These are phyloP conservation scores for Ditylenchus weischeri DNA, from an alignment of 2,888 invertebrate genomes.

Conservation along the genomic window DNA sequence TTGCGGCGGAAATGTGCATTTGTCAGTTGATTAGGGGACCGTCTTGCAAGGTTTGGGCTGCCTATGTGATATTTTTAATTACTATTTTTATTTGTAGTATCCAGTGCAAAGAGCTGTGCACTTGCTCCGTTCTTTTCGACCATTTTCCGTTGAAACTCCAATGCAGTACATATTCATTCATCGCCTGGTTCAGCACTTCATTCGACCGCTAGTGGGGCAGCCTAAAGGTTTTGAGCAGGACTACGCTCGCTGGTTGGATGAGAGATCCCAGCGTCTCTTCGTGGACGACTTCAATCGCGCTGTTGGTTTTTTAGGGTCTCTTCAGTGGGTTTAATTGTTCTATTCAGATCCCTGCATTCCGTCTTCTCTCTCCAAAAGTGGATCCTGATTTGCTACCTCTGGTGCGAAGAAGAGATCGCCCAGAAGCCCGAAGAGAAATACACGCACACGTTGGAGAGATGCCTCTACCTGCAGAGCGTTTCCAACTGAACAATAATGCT, in stretches of 20 bases:
- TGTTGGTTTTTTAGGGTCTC: constrained; percentile 23
- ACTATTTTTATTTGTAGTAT: constrained; percentile 41
- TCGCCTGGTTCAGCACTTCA: constrained; percentile 47
- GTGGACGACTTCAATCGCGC: constrained; percentile 40
- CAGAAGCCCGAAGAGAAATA: constrained; percentile 43
- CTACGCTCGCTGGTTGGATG: constrained; percentile 51
- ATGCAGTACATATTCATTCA: constrained; percentile 52
- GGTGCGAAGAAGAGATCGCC: constrained; percentile 31
- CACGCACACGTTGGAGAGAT: constrained; percentile 54
- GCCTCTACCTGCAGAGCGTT: constrained; percentile 40
- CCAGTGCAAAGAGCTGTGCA: constrained; percentile 53
- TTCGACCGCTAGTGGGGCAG: constrained; percentile 38
- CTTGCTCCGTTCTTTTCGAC: constrained; percentile 47
- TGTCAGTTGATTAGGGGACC: constrained; percentile 50
- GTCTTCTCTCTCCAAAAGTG: constrained; percentile 68
- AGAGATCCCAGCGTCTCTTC: constrained; percentile 49
- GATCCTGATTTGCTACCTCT: constrained; percentile 55
- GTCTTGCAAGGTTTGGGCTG: constrained; percentile 44
- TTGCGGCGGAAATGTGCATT: constrained; percentile 54
- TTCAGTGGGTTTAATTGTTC: background rate
- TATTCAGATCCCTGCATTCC: constrained; percentile 47
- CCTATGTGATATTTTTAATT: background rate
- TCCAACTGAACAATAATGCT: background rate
- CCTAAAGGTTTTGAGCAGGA: constrained; percentile 43
- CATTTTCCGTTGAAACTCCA: constrained; percentile 54